Evolutionary conservation across 2,113 vertebrate genomes (phyloP), one percentile per base, ranked within the genome.

Genomic region (Sitta europaea): DNA sequence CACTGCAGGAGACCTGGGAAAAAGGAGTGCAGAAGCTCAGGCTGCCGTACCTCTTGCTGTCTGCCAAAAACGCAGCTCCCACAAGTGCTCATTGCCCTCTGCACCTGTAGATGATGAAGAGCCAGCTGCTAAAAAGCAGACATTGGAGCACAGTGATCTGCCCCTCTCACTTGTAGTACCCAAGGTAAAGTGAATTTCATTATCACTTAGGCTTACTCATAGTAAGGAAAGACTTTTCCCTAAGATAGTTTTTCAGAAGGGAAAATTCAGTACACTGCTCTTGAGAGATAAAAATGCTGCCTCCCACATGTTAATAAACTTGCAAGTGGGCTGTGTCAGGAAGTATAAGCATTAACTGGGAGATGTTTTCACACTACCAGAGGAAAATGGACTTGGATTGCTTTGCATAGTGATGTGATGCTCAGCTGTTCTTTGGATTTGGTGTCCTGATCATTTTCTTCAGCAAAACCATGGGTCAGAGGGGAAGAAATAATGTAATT

Each of bases 111-210:
- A 47, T 42, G 86, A 95, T 43, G 96, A 97, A 14, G 98, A 97
- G 40, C 98, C 97, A 14, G 93, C 87, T 57, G 59, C 55, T 11
- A 98, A 98, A 88, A 94, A 96, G 58, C 96, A 97, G 43, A 97
- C 59, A 9, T 45, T 90, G 77, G 96, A 96, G 18, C 76, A 51
- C 3, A 86, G 93, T 25, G 97, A 96, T 18, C 47, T 91, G 12
- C 98, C 98, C 2, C 94, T 98, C 54, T 96, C 98, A 5, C 88
- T 98, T 18, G 97, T 98, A 28, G 38, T 98, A 80, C 92, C 97
- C 86, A 98, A 98, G 98, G 98, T 98, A 97, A 96, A 40, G 15
- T 42, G 8, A 62, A 77, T 90, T 91, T 65, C 36, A 3, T 86
- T 58, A 50, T 72, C 28, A 10, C 21, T 75, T 63, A 36, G 23